Base-by-base conservation (phyloP, 2,797 vertebrate genomes). In the Brachymystax lenok region DNA sequence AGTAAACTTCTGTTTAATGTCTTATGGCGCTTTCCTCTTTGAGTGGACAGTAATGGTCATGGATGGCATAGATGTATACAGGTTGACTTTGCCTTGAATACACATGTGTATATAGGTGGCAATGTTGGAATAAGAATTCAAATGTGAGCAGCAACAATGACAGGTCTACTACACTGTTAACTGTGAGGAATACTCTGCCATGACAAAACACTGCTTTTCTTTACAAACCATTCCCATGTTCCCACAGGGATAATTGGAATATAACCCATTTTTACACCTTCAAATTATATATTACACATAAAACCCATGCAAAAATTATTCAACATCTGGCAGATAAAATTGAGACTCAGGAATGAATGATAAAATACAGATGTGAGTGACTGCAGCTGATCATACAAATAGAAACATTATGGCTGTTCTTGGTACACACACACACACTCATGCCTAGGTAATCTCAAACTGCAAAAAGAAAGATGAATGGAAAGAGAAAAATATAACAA, bases 81-180 rank as follows among this genome's bases (percentile, higher is more conserved):
- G 56, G 74, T 89, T 81, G 82, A 83, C 80, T 88, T 83, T 75
- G 77, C 74, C 83, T 86, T 54, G 68, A 33, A 78, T 64, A 33
- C 73, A 83, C 14, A 35, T 50, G 75, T 52, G 75, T 52, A 75
- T 24, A 63, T 66, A 63, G 35, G 1, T 30, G 17, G 52, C 46
- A n/a, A 80, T 63, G 69, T 40, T 69, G 67, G 35, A 80, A 82
- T 82, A 86, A 82, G 77, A 85, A 73, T 72, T 79, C 0, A 84
- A 81, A 84, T 73, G 59, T 80, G 35, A 80, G 76, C 84, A 88
- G 85, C 84, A 86, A 77, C 56, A 76, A 21, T 17, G 80, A 79
- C 76, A 72, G 24, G 67, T 79, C 77, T 67, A 81, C 70, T 51
- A 54, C 77, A 75, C 33, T 76, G 40, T 16, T 13, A 67, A 52